Percentiles rank a stretch among this genome's conserved stretches.
Evolutionary conservation across 30 jellyfish, hydroid and myxozoan species (phyloP).

Genomic region (Turritopsis dohrnii): DNA sequence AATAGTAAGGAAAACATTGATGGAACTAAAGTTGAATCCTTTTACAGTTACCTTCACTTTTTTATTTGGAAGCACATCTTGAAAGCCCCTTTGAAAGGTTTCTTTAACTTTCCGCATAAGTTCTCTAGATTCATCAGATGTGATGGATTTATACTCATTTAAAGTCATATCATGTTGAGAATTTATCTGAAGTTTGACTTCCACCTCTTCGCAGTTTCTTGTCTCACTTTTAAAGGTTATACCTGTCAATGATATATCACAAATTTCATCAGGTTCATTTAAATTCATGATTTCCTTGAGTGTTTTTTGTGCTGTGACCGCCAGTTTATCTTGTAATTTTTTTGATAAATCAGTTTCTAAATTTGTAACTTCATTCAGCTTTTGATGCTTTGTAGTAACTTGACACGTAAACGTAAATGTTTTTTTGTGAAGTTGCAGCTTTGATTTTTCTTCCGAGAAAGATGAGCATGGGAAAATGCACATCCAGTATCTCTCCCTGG

Average conservation of each 20-base stretch:
- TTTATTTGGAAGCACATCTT: not conserved
- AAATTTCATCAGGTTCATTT: not conserved
- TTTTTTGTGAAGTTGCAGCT: not conserved
- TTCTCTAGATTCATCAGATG: not conserved
- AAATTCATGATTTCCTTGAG: not conserved
- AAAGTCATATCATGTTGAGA: not conserved
- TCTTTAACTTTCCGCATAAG: not conserved
- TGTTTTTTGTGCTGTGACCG: not conserved
- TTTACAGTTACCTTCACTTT: not conserved
- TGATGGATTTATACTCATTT: not conserved
- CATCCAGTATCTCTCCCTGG: not conserved
- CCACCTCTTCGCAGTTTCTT: not conserved
- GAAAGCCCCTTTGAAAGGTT: not conserved
- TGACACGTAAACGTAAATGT: not conserved
- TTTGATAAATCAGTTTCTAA: not conserved
- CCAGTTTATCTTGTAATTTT: not conserved
- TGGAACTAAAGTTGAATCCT: not conserved
- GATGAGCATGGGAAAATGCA: not conserved
- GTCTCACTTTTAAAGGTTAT: not conserved
- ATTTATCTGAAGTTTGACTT: not conserved
- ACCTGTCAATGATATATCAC: not conserved
- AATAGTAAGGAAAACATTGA: not conserved
- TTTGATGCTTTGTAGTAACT: not conserved
- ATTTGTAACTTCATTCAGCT: not conserved
- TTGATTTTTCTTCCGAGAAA: not conserved